Evolutionary conservation across 2,888 invertebrate genomes (phyloP).

Genomic region (Malachius bipustulatus): DNA sequence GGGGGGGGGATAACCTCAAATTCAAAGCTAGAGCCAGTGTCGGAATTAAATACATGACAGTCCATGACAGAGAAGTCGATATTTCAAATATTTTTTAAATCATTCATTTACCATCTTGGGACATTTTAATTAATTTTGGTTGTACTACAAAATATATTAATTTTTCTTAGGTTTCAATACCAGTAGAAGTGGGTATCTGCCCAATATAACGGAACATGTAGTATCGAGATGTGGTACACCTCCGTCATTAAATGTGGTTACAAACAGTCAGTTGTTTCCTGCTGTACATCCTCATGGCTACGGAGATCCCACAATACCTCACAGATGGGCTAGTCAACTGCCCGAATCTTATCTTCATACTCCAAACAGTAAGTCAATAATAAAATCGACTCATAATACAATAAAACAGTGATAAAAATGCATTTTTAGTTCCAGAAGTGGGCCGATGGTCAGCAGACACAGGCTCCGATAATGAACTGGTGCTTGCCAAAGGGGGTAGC

Average conservation of each 20-base stretch:
- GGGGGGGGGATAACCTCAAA: too few species aligned
- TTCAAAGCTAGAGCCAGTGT: too few species aligned
- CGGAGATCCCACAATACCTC: too few species aligned
- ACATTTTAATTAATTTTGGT: constrained; percentile 3
- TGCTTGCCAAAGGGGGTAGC: constrained; percentile 45
- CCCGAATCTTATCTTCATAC: constrained; percentile 51
- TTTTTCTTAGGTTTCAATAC: constrained; percentile 5
- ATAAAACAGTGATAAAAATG: too few species aligned
- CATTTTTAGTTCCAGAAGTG: constrained; percentile 32
- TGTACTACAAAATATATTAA: background rate
- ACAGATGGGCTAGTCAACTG: constrained; percentile 54
- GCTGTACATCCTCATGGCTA: constrained; percentile 51
- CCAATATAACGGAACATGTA: constrained; percentile 47
- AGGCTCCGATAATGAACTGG: constrained; percentile 62
- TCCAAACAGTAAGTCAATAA: constrained; percentile 34
- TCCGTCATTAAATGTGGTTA: constrained; percentile 49
- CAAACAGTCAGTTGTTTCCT: constrained; percentile 57
- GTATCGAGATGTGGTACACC: constrained; percentile 42
- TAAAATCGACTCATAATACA: too few species aligned
- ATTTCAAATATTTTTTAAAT: too few species aligned
- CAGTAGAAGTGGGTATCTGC: constrained; percentile 42
- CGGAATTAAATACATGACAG: too few species aligned
- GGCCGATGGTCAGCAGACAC: constrained; percentile 72
- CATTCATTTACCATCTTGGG: background rate
- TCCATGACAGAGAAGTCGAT: too few species aligned